These are phyloP conservation scores for Ascaphus truei DNA, from an alignment of 2,113 vertebrate species.

Conservation along the genomic window DNA sequence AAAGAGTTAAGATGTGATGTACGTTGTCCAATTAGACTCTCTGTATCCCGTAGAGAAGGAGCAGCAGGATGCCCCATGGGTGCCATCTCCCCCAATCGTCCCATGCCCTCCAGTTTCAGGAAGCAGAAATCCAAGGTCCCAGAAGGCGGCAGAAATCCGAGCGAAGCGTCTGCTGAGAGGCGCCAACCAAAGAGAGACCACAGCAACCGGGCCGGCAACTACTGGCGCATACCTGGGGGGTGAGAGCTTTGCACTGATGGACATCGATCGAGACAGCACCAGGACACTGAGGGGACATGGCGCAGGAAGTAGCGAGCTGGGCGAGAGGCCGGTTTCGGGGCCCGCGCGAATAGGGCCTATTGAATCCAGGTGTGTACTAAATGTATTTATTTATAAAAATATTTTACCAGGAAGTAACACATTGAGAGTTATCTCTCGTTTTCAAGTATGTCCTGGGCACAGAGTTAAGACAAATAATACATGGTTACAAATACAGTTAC, in stretches of 20 bases:
- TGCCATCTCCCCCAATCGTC: slow-evolving; percentile 20
- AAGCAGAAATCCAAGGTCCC: background rate
- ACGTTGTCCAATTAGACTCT: slow-evolving; percentile 25
- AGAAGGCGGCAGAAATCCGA: slow-evolving; percentile 17
- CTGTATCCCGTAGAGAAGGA: background rate
- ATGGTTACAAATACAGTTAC: too few species aligned
- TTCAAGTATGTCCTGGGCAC: too few species aligned
- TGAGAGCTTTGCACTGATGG: background rate
- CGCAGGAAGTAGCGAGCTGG: background rate
- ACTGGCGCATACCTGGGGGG: background rate
- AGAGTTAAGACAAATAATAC: too few species aligned
- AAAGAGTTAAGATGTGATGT: too few species aligned
- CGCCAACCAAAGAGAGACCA: background rate
- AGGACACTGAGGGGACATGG: background rate
- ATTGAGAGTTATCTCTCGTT: too few species aligned
- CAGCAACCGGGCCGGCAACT: background rate
- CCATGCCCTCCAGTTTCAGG: background rate
- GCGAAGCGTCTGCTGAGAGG: background rate
- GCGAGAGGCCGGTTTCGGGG: background rate
- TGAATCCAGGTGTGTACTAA: background rate
- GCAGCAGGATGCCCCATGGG: background rate
- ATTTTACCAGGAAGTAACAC: background rate
- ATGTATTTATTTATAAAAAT: background rate
- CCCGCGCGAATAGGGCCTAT: background rate
- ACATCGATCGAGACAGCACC: background rate